Evolutionary conservation across 2,888 invertebrate genomes (phyloP).

Genomic region (Chalcosyrphus nemorum): DNA sequence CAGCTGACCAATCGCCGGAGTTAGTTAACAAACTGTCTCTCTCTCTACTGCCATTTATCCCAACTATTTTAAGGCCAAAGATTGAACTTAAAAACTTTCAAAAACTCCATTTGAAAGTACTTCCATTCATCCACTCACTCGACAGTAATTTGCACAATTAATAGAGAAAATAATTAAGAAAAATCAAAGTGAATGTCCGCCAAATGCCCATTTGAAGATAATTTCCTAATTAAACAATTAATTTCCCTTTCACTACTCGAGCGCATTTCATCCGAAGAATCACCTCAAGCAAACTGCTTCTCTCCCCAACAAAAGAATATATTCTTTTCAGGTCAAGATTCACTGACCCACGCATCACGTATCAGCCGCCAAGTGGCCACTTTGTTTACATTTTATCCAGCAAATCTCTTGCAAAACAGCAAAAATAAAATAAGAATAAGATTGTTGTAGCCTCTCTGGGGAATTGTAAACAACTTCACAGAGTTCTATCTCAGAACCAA

Average conservation of each 20-base stretch:
- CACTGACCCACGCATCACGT: neutral
- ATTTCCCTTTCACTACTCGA: neutral
- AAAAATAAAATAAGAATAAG: neutral
- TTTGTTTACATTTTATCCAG: neutral
- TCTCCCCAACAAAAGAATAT: neutral
- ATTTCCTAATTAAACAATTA: too few relatives aligned
- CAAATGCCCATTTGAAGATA: too few relatives aligned
- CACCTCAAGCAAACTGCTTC: neutral
- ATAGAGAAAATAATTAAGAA: too few relatives aligned
- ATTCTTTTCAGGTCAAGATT: neutral
- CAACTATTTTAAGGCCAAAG: too few relatives aligned
- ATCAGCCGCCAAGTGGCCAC: neutral
- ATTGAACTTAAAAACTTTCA: too few relatives aligned
- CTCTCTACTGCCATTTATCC: too few relatives aligned
- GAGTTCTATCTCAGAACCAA: neutral
- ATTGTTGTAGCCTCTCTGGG: conserved; percentile 1
- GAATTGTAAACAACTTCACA: conserved; percentile 6
- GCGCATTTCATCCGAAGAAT: neutral
- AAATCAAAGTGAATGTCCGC: too few relatives aligned
- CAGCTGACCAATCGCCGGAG: too few relatives aligned
- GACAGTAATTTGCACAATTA: too few relatives aligned
- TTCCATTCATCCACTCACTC: too few relatives aligned
- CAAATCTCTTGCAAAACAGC: neutral
- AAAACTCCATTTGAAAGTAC: too few relatives aligned
- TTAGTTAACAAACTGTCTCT: too few relatives aligned